Evolutionary conservation across 2,113 vertebrate species (phyloP).

Genomic region (Corvus cornix): DNA sequence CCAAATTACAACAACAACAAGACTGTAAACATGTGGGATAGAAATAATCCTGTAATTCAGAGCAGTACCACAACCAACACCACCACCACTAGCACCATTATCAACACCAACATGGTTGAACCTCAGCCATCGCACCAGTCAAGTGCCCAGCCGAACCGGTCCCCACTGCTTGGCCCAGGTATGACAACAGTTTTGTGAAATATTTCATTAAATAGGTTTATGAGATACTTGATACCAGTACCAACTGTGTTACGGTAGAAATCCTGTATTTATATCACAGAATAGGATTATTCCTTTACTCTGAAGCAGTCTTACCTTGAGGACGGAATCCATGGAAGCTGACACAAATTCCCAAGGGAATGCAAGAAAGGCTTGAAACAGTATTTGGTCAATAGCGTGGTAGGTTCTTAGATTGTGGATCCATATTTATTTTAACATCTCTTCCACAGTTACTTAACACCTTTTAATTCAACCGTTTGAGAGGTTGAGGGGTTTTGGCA

Average conservation of each 20-base stretch:
- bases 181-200: background rate
- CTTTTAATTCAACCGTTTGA: background rate
- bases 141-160: slow-evolving; percentile 83
- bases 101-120: slow-evolving; percentile 81
- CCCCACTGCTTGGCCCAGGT: slow-evolving; percentile 89
- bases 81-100: slow-evolving; percentile 77
- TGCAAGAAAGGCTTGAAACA: background rate
- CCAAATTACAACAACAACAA: slow-evolving; percentile 87
- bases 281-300: background rate
- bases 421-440: background rate
- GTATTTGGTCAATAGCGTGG: accelerated
- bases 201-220: background rate
- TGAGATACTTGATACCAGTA: background rate
- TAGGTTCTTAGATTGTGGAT: background rate
- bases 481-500: background rate
- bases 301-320: background rate
- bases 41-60: slow-evolving; percentile 88
- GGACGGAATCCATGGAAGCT: background rate
- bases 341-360: background rate
- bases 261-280: background rate
- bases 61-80: slow-evolving; percentile 77
- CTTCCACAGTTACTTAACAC: background rate
- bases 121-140: slow-evolving; percentile 82
- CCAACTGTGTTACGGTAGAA: background rate
- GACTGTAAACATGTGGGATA: slow-evolving; percentile 98